Evolutionary conservation across 2,888 invertebrate species (phyloP).

Genomic region (Holacanthella duospinosa): DNA sequence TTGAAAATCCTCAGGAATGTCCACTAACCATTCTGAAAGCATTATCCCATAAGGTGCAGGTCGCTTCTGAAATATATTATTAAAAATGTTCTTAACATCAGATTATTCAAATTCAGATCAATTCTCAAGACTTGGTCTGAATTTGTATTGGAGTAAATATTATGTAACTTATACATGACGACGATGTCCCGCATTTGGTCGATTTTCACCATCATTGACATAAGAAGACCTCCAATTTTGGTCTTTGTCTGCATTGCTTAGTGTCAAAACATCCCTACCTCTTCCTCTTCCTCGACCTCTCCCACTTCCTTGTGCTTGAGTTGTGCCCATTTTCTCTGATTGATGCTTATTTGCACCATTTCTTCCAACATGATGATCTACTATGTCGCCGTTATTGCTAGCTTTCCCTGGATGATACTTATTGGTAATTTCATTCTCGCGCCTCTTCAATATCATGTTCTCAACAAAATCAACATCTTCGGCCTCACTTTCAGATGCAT

Average conservation of each 20-base stretch:
- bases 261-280: no score
- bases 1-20: conserved; percentile 65
- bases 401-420: conserved; percentile 30
- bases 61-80: neutral
- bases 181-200: neutral
- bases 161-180: neutral
- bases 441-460: neutral
- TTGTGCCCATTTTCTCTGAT: neutral
- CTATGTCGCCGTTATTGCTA: conserved; percentile 7
- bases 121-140: no score
- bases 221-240: neutral
- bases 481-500: conserved; percentile 39
- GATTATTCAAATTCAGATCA: neutral
- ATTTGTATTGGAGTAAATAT: no score
- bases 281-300: neutral
- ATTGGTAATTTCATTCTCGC: conserved; percentile 9
- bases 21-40: conserved; percentile 86
- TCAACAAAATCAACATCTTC: conserved; percentile 41
- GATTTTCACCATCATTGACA: neutral
- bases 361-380: neutral
- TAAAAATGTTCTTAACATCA: neutral
- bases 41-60: conserved; percentile 54
- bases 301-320: neutral
- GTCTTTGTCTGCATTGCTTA: no score
- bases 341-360: neutral